Conservation (phyloP, 2,888 invertebrate species). For the Rhamnusium bicolor region DNA sequence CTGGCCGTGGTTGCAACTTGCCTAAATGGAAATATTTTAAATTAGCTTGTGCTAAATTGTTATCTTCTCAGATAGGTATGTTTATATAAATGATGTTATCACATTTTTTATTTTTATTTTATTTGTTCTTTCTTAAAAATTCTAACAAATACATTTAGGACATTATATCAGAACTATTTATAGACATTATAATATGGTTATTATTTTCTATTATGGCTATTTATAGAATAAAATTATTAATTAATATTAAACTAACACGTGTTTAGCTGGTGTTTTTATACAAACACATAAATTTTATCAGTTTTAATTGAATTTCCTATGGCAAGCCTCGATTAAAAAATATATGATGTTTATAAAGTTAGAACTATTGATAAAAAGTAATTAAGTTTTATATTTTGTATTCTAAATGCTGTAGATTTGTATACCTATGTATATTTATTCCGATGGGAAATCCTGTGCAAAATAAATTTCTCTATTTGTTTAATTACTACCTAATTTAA, state of each 20-base stretch:
- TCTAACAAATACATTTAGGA: background rate
- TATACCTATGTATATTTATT: background rate
- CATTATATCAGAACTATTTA: conserved; percentile 30
- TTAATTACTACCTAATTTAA: no score
- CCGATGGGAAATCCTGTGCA: background rate
- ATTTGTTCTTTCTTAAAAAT: background rate
- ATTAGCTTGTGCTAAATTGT: background rate
- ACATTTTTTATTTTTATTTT: background rate
- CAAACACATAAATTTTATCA: conserved; percentile 23
- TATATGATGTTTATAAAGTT: background rate
- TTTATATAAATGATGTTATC: background rate
- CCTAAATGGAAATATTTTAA: no score
- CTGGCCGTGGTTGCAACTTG: no score
- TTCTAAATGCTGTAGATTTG: background rate
- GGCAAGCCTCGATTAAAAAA: conserved; percentile 12
- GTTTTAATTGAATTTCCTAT: conserved; percentile 9
- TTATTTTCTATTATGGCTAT: conserved; percentile 23
- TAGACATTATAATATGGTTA: conserved; percentile 11
- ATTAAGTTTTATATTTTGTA: background rate
- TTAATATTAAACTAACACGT: conserved; percentile 20
- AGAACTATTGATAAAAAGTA: background rate
- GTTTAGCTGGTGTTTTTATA: conserved; percentile 21
- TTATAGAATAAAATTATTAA: conserved; percentile 24
- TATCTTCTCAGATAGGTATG: background rate
- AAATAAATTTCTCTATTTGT: no score